Conservation (phyloP, 2,113 vertebrate genomes). For the Boleophthalmus pectinirostris region DNA sequence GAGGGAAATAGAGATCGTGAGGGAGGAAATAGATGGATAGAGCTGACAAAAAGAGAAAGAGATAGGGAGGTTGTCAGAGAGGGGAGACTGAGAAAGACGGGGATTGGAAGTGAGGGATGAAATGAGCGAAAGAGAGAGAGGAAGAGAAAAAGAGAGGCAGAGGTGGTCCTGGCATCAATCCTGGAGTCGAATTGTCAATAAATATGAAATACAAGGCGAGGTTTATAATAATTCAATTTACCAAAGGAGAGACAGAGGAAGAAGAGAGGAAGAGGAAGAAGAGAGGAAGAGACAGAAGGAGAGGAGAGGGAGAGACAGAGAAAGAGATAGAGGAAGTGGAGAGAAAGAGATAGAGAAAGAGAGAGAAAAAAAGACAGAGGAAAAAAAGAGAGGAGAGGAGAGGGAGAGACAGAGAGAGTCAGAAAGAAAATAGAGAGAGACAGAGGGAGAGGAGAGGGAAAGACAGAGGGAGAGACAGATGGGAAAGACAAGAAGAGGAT, state of each 20-base stretch:
- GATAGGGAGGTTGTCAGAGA: constrained; percentile 21
- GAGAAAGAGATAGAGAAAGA: neutral
- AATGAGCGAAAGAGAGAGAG: constrained; percentile 21
- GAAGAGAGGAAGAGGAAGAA: neutral
- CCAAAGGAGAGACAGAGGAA: neutral
- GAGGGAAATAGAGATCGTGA: neutral
- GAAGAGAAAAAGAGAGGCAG: constrained; percentile 27
- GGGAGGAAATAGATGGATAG: neutral
- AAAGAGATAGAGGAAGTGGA: neutral
- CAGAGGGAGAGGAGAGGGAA: too few relatives aligned
- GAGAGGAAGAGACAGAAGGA: neutral
- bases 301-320: neutral
- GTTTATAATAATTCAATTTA: constrained; percentile 58
- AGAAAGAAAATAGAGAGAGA: too few relatives aligned
- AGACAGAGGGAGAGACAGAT: too few relatives aligned
- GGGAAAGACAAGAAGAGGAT: too few relatives aligned
- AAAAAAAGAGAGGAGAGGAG: too few relatives aligned
- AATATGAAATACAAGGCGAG: constrained; percentile 37
- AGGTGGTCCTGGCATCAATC: constrained; percentile 42
- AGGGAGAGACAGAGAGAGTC: too few relatives aligned
- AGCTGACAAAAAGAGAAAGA: constrained; percentile 6
- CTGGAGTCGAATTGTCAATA: constrained; percentile 57
- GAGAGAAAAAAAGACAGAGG: too few relatives aligned
- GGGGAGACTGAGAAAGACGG: constrained; percentile 30
- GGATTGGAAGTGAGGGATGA: constrained; percentile 14